Conservation (phyloP, 2,797 vertebrate species). For the Spizella passerina region DNA sequence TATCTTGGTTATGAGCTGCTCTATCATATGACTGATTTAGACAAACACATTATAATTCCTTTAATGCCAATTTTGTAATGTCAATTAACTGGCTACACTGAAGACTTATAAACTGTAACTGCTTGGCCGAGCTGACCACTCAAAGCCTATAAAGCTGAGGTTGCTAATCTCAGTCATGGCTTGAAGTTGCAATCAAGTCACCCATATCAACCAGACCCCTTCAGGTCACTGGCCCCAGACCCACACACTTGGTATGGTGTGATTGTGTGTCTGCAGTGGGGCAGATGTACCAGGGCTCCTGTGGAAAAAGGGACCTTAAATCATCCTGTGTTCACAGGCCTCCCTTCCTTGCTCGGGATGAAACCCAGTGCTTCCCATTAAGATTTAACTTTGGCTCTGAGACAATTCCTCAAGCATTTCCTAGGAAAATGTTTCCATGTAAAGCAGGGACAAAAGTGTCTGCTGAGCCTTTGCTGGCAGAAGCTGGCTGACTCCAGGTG, state of each 20-base stretch:
- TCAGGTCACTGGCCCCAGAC: background rate
- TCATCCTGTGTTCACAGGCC: rapidly evolving
- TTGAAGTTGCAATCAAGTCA: background rate
- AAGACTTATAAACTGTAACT: background rate
- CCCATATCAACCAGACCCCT: background rate
- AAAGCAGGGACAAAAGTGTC: background rate
- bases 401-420: background rate
- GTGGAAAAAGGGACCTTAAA: background rate
- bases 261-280: rapidly evolving
- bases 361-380: background rate
- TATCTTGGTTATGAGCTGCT: background rate
- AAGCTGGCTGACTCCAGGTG: rapidly evolving
- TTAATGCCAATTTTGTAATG: background rate
- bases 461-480: background rate
- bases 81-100: background rate
- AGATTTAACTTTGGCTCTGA: background rate
- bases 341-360: background rate
- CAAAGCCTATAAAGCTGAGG: background rate
- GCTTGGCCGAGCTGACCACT: background rate
- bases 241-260: background rate
- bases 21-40: background rate
- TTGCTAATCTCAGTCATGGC: background rate
- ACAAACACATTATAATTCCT: background rate
- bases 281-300: background rate
- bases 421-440: background rate